Base-by-base conservation (phyloP, 2,888 invertebrate species). In the Coenonympha glycerion region DNA sequence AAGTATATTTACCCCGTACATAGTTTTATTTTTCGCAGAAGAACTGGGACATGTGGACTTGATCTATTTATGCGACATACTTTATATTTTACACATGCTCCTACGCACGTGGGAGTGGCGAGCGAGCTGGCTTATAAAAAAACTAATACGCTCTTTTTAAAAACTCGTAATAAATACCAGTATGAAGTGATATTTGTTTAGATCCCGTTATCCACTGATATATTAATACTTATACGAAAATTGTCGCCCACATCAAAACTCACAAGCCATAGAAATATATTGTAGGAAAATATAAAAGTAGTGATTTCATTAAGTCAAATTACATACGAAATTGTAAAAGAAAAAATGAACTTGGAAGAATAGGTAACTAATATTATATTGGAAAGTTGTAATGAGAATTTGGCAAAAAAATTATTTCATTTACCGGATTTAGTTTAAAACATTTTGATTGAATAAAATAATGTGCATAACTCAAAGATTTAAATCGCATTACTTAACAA, bases 111-210 rank as follows among this genome's bases (percentile, higher is more conserved):
- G 73, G 81, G 82, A 59, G 76, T 67, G 68, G 63, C 69, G 66
- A 69, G 28, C 71, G 55, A 62, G 70, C 73, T 73, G 71, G 69
- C 66, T 66, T 62, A 71, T 72, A 75, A 77, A 79, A n/a, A 78
- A 77, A 66, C 81, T 75, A 69, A 70, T 70, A 80, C 76, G 76
- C 72, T 74, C 69, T 75, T 71, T 37, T 68, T 69, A 71, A 73
- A 69, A 62, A 66, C 71, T 69, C 68, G 70, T 75, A 70, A 71
- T 67, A 60, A 71, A 68, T 73, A 66, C 73, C 73, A 71, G 69
- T 68, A 60, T 62, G 63, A 50, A n/a, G n/a, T n/a, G 47, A 49
- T 67, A 69, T 67, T 63, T 65, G 34, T 52, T 69, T 69, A 66
- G 64, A 64, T 65, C 58, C 66, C 61, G 64, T 71, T 72, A 68